Percentiles rank a stretch among this genome's conserved stretches.
Conservation (phyloP, 1,140 invertebrate genomes). For the Bombus fervidus region DNA sequence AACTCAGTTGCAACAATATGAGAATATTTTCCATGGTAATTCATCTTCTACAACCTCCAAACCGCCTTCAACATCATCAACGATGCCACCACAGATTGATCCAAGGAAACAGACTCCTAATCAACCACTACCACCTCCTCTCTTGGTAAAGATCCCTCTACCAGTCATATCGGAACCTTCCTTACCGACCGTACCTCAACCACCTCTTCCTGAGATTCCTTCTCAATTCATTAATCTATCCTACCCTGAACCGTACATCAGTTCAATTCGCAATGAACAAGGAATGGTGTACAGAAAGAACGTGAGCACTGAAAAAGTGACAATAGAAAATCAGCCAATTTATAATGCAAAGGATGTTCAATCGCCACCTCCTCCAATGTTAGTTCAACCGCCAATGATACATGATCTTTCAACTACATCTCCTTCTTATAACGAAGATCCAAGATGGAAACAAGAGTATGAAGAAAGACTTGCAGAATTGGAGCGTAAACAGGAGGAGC, state of each 20-base stretch:
- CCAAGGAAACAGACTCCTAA: neutral
- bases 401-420: neutral
- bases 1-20: conserved; percentile 76
- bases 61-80: conserved; percentile 32
- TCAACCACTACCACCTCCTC: conserved; percentile 42
- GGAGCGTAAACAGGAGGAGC: conserved; percentile 65
- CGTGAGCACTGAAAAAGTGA: conserved; percentile 65
- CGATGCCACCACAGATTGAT: neutral
- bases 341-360: conserved; percentile 64
- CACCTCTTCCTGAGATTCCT: conserved; percentile 56
- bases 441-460: conserved; percentile 68
- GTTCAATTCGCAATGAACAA: conserved; percentile 63
- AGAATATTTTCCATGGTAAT: conserved; percentile 73
- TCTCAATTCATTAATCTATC: conserved; percentile 23
- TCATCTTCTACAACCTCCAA: conserved; percentile 4
- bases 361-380: conserved; percentile 14
- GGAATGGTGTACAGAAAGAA: conserved; percentile 61
- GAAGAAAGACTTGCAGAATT: conserved; percentile 56
- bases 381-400: neutral
- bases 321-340: conserved; percentile 65
- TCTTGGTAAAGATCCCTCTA: conserved; percentile 65
- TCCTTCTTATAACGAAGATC: conserved; percentile 58
- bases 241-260: conserved; percentile 8
- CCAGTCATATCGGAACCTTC: conserved; percentile 57
- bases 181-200: conserved; percentile 58